phyloP scores from a whole-genome alignment of 1,140 invertebrate genomes.

The Cepaea nemoralis region DNA sequence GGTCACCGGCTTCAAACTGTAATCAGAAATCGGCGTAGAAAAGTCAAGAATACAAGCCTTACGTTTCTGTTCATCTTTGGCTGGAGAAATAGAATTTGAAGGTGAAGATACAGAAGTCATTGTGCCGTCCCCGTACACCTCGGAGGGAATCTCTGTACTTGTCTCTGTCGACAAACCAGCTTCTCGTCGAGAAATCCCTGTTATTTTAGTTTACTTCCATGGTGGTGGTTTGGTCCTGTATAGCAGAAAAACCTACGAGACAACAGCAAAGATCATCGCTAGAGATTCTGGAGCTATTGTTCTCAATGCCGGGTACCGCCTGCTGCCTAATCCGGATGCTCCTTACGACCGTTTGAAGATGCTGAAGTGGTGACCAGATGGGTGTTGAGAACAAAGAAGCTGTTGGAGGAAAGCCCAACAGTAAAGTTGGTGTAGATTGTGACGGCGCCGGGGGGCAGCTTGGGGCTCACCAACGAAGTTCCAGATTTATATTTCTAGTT shows the following conservation, averaged over 20 bases:
- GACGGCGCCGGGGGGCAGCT: neutral
- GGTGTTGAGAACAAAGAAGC: conserved; percentile 7
- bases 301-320: neutral
- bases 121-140: neutral
- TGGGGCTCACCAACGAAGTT: conserved; percentile 50
- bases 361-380: neutral
- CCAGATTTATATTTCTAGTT: conserved; percentile 52
- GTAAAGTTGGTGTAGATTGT: neutral
- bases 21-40: too few species aligned
- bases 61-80: too few species aligned
- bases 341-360: neutral
- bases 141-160: conserved; percentile 1
- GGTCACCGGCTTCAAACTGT: too few species aligned
- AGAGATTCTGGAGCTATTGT: neutral
- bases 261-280: neutral
- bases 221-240: neutral
- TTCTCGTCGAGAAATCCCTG: neutral
- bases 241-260: neutral
- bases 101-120: neutral
- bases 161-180: neutral
- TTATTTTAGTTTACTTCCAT: neutral
- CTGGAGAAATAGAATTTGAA: neutral
- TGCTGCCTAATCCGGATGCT: neutral
- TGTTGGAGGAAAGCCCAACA: neutral
- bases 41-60: too few species aligned